These are phyloP conservation scores for Matsumyia berberina DNA, from an alignment of 2,888 invertebrate species.

Conservation along the genomic window DNA sequence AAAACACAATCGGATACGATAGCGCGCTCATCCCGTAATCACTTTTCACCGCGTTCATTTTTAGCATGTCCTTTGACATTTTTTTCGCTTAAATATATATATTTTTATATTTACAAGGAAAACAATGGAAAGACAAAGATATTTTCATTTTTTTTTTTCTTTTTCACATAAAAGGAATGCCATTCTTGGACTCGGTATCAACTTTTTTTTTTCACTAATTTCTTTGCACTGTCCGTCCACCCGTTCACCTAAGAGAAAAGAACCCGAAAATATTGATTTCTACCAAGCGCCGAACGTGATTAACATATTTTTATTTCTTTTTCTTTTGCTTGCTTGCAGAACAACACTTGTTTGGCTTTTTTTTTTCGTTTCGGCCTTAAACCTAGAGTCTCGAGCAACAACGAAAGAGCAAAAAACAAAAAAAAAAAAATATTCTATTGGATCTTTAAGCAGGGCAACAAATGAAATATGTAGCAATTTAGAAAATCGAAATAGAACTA, in stretches of 20 bases:
- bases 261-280: slow-evolving; percentile 60
- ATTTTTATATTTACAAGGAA: slow-evolving; percentile 41
- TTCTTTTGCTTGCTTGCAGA: slow-evolving; percentile 15
- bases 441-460: slow-evolving; percentile 17
- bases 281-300: slow-evolving; percentile 42
- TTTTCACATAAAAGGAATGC: slow-evolving; percentile 55
- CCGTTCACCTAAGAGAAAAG: slow-evolving; percentile 44
- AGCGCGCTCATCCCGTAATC: slow-evolving; percentile 43
- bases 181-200: slow-evolving; percentile 25
- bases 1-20: slow-evolving; percentile 17
- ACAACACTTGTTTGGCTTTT: slow-evolving; percentile 69
- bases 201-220: slow-evolving; percentile 24
- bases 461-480: slow-evolving; percentile 47
- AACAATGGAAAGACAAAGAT: slow-evolving; percentile 28
- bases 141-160: slow-evolving; percentile 18
- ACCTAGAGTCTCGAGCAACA: slow-evolving; percentile 77
- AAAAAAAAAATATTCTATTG: slow-evolving; percentile 27
- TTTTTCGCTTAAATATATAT: slow-evolving; percentile 1
- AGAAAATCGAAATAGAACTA: slow-evolving; percentile 58
- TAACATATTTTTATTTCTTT: slow-evolving; percentile 13
- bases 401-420: slow-evolving; percentile 28
- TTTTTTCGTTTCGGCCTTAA: slow-evolving; percentile 76
- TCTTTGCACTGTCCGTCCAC: slow-evolving; percentile 43
- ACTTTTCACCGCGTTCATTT: slow-evolving; percentile 58
- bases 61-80: slow-evolving; percentile 32